Evolutionary conservation across 2,797 vertebrate genomes (phyloP), one percentile per base, ranked within the genome.

Genomic region (Rallus crepitans): DNA sequence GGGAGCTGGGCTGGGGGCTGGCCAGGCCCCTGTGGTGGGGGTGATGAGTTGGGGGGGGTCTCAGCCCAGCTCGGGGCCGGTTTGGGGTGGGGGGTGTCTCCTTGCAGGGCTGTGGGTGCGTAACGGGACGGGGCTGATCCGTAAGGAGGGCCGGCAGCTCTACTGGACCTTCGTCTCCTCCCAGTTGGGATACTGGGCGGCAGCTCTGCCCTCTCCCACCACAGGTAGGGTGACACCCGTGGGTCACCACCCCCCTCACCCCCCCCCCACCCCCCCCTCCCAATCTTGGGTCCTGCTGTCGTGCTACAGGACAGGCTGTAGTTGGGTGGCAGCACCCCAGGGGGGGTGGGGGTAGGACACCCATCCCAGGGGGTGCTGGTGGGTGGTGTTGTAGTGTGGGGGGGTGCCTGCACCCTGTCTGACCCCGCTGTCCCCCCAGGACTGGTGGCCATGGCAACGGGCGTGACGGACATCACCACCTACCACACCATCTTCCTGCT

Each of bases 401-500:
- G 30, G 45, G 53, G 50, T 12, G 10, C 5, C 18, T 1, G 3
- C 16, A 48, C 19, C 31, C 5, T 8, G 1, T 65, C 53, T 7
- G 12, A 77, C 5, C 10, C 50, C 1, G 7, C 56, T 68, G 82
- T 76, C n/a, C 63, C 83, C 89, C 63, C 96, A 98, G 98, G 98
- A 72, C 95, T 98, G 93, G 97, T 97, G 83, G 96, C 98, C 1
- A 97, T 98, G 94, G 98, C 99, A 27, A 98, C 98, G 0, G 99
- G 99, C 35, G 95, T 99, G 97, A 98, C 98, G 87, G 99, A 99
- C 97, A 99, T 99, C 92, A 98, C 98, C 90, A 98, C 99, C 64
- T 99, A 99, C 98, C 99, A 99, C 97, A 99, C 99, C 85, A 98
- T 99, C 97, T 99, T 99, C 98, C 98, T 99, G 97, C 98, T 99